Evolutionary conservation across 2,113 vertebrate genomes (phyloP).

Genomic region (Blennius ocellaris): DNA sequence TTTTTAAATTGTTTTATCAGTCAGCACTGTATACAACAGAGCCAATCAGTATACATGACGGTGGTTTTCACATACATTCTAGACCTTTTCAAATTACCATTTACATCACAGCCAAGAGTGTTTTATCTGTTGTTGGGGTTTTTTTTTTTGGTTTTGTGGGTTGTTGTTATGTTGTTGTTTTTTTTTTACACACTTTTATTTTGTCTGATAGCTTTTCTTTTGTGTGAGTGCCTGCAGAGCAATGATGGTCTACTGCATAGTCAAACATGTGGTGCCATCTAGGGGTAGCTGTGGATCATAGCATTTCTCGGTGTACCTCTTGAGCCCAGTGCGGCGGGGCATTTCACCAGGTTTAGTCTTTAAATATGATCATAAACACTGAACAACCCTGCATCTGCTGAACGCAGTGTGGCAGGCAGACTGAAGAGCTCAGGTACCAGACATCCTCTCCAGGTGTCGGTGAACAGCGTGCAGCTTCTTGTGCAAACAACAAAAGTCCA

Average conservation of each 20-base stretch:
- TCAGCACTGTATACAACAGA: constrained; percentile 30
- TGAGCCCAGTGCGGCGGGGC: neutral
- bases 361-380: constrained; percentile 10
- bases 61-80: constrained; percentile 20
- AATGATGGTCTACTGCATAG: neutral
- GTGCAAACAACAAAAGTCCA: constrained; percentile 5
- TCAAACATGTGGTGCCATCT: constrained; percentile 33
- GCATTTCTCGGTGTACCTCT: constrained; percentile 19
- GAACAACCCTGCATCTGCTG: neutral
- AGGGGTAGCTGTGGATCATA: constrained; percentile 12
- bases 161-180: no score
- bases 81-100: constrained; percentile 14
- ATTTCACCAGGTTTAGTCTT: neutral
- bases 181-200: constrained; percentile 17
- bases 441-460: constrained; percentile 14
- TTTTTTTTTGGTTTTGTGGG: no score
- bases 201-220: constrained; percentile 31
- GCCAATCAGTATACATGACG: constrained; percentile 38
- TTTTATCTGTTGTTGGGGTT: constrained; percentile 38
- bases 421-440: constrained; percentile 59
- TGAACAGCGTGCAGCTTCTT: constrained; percentile 17
- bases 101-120: constrained; percentile 13
- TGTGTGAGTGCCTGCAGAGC: neutral
- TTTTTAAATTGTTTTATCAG: constrained; percentile 24
- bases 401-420: constrained; percentile 14